Evolutionary conservation across 2,113 vertebrate species (phyloP), one percentile per base, ranked within the genome.

Genomic region (Chaetodon auriga): DNA sequence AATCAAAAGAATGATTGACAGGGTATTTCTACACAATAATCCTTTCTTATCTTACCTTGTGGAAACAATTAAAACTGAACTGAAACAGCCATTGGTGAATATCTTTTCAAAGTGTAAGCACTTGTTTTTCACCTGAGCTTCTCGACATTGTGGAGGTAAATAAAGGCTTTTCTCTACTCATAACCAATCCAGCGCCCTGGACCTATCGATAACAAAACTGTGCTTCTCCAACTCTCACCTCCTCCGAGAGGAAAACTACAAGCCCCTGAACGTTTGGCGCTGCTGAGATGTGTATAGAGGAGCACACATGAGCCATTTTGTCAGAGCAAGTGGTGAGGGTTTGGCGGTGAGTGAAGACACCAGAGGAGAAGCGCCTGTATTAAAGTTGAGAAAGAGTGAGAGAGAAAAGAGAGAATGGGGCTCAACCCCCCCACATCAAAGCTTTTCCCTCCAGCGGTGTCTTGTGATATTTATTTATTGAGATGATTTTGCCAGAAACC

Each of bases 401-500:
- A 83, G 79, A 87, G 84, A 87, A 94, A 68, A 94, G 85, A 93
- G 85, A 91, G 85, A 91, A 85, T 84, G 85, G 93, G 92, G 90
- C 89, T 88, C 86, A 90, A 90, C 92, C 90, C 92, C 90, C 89
- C 64, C 89, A 92, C 93, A 92, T 95, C 93, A 94, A 95, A 95
- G 93, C 90, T 63, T 75, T 92, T 61, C 93, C 94, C 92, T 92
- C 86, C 90, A 93, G 93, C 93, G 69, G 74, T 92, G 85, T 94
- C 93, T 95, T 94, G 91, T 94, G 93, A 94, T 94, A 94, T 95
- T 94, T 94, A 95, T 94, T 94, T 95, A 95, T 94, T 94, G 92
- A 93, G 93, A 95, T 94, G 94, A 94, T 95, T 95, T 94, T 92
- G 94, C 94, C 92, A 93, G 94, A 93, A 94, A 94, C 88, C 91